Base-by-base conservation (phyloP, 2,113 vertebrate genomes). In the Lagenorhynchus albirostris region DNA sequence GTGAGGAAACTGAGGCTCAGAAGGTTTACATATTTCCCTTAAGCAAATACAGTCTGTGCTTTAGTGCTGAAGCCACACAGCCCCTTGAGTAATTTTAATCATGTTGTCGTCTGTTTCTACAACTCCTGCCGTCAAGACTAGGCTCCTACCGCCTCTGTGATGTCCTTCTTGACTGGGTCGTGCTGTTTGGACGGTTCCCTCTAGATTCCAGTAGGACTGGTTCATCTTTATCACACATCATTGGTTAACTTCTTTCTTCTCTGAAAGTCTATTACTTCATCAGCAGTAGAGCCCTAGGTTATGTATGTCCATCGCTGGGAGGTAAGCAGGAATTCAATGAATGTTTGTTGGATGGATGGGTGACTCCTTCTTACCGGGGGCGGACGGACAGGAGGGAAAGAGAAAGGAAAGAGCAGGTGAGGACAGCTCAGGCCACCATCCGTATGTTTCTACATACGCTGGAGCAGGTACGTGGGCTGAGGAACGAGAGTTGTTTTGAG, bases 61-160 rank as follows among this genome's bases (percentile, higher is more conserved):
- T n/a, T 41, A 41, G 31, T 23, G 26, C 2, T 12, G 1, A 2
- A 0, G 14, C 50, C 44, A 26, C 0, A 0, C 0, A 1, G 10
- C 3, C 50, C 21, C 31, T 58, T 44, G 23, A 83, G 5, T 6
- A 10, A 20, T n/a, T 53, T 71, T 1, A 13, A 33, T 25, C 23
- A 4, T 6, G 17, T 13, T 12, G 36, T 14, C 20, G 1, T 53
- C 15, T 5, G 8, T 71, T 63, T 58, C 36, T 8, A 2, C 6
- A 33, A 14, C 14, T 80, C 53, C 47, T 25, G 33, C 20, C 26
- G 3, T 14, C 13, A 6, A 47, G 38, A 33, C 12, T 17, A 8
- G 11, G 23, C 26, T 21, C 47, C 8, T 17, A 0, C 41, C 14
- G 13, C 20, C 26, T 65, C 47, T 20, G 44, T 73, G 63, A 33